Base-by-base conservation (phyloP, 2,888 invertebrate genomes). In the Metalampra italica region DNA sequence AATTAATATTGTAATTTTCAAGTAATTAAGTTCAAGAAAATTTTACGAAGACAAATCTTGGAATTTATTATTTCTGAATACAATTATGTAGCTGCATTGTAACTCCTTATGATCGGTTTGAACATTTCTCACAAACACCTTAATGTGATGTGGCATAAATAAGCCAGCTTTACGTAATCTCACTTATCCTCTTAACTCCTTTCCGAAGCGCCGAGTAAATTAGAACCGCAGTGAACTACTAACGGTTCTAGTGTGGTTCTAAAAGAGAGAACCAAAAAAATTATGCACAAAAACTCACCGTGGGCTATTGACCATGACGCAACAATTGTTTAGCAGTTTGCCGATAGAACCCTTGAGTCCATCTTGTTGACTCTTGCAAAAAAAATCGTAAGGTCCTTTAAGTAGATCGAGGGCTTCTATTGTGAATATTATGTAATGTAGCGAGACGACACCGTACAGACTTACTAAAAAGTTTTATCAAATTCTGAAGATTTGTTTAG, bases 341-440 rank as follows among this genome's bases (percentile, higher is more conserved):
- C 76, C 74, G 76, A 71, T 63, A 78, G 78, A 76, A 72, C 77
- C 76, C 82, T 78, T 75, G 66, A 82, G 81, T 81, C 82, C 79
- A 78, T 78, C 86, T 87, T 83, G 85, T 88, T 89, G 88, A 89
- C 88, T 85, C 71, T 72, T 71, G 68, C 68, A 68, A 71, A 78
- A 85, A 86, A 85, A 85, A 79, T 72, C 54, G 22, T 3, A 66
- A 74, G 77, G 74, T 72, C 68, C 76, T 78, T 78, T 82, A 81
- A 85, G 78, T 69, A 85, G 83, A 83, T 82, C 67, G 79, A 81
- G 72, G 79, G 79, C 74, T 68, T 71, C 86, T 74, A 80, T 88
- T 87, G 85, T 86, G 78, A 79, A 84, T 80, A 80, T 88, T 86
- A 82, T 86, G 87, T 88, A 88, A 88, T 84, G 83, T 77, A 82